Evolutionary conservation across 1,140 invertebrate genomes (phyloP), one percentile per base, ranked within the genome.

Genomic region (Hyposmocoma kahamanoa): DNA sequence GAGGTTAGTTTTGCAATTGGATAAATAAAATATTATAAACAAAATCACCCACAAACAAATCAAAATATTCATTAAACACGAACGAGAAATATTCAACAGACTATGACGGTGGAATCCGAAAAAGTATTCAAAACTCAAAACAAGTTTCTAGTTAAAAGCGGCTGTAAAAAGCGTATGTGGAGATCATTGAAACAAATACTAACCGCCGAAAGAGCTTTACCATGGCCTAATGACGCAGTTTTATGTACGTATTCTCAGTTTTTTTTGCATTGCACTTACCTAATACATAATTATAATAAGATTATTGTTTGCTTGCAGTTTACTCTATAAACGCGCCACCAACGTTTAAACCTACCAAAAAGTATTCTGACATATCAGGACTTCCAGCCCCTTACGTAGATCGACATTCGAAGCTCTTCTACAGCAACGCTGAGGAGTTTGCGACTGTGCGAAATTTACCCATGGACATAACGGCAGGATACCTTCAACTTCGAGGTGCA

Each of bases 331-430:
- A 97, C 87, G 95, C 95, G 22, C 95, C 95, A 15, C 95, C 96
- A 26, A 95, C 95, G 47, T 95, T 97, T 60, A 93, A 92, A 76
- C 96, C 96, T 19, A 90, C 94, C 1, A 97, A 97, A 73, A 97
- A 97, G 68, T 97, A 97, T 83, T 97, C 96, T 0, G 96, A 98
- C 73, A 92, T 97, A 45, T 97, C 95, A 59, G 96, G 96, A 1
- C 71, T 97, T 43, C 90, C 91, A 42, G 94, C 95, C 38, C 92
- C 92, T 38, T 98, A 97, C 65, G 94, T 93, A 60, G 96, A 97
- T 89, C 94, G 96, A 17, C 93, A 96, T 68, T 96, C 94, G 9
- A 96, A 97, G 72, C 86, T 98, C 9, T 90, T 92, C 56, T 98
- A 92, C 82, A 91, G 93, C 34, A 94, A 92, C 76, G 87, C 91